A percentile compares a stretch with the other conserved stretches of the same genome.
phyloP scores from a whole-genome alignment of 2,797 vertebrate genomes.

The Mus spretus region DNA sequence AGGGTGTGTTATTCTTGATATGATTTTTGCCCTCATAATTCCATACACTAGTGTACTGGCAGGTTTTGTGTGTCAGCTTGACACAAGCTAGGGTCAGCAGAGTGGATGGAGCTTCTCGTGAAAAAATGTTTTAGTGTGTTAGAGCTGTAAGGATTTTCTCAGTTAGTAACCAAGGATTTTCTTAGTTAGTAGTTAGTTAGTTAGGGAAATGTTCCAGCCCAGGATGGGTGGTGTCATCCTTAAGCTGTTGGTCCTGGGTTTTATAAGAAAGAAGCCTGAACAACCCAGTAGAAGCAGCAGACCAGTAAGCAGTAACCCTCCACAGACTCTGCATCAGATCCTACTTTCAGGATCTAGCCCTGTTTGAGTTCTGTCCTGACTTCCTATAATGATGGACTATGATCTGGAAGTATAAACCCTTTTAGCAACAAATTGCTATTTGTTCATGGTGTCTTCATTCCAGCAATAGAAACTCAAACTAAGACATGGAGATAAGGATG shows the following conservation, averaged over 20 bases:
- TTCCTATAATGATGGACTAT: background rate
- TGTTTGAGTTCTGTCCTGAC: background rate
- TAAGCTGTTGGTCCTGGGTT: background rate
- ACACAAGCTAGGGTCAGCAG: background rate
- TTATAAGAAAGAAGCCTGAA: background rate
- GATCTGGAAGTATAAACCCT: background rate
- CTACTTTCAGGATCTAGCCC: background rate
- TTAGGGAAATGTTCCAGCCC: background rate
- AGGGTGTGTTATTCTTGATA: background rate
- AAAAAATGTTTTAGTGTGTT: background rate
- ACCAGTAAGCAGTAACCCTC: background rate
- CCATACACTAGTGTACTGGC: background rate
- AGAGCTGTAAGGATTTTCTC: background rate
- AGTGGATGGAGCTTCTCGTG: background rate
- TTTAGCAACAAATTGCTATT: background rate
- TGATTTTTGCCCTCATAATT: background rate
- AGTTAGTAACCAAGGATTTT: background rate
- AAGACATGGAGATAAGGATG: background rate
- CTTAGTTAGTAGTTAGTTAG: too few species aligned
- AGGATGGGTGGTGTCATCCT: background rate
- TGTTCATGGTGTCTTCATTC: background rate
- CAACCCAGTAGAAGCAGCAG: background rate
- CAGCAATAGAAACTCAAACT: background rate
- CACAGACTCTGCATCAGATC: background rate
- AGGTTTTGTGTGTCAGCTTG: background rate